A percentile compares a stretch with the other conserved stretches of the same genome.
Evolutionary conservation across 2,888 invertebrate genomes (phyloP).

Genomic region (Oscheius sp.): DNA sequence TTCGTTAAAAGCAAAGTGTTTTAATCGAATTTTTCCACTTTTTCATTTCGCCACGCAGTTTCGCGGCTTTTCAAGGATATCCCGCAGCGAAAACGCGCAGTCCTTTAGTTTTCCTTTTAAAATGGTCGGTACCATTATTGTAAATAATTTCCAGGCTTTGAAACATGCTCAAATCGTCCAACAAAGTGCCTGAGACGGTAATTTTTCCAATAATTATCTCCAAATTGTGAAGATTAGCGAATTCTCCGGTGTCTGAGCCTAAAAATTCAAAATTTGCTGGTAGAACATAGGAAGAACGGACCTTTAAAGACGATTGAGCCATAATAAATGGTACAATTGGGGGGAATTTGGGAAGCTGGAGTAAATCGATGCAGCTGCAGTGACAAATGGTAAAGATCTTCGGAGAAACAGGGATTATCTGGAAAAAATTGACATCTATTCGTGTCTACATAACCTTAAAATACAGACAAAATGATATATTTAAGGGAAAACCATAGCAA

Average conservation of each 20-base stretch:
- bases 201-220: slow-evolving; percentile 10
- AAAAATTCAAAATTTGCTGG: background rate
- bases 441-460: too few relatives aligned
- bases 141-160: slow-evolving; percentile 6
- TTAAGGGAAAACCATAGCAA: too few relatives aligned
- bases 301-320: background rate
- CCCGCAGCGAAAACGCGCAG: too few relatives aligned
- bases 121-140: background rate
- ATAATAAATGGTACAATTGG: slow-evolving; percentile 1
- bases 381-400: background rate
- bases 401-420: slow-evolving; percentile 3
- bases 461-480: too few relatives aligned
- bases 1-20: too few relatives aligned
- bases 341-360: background rate
- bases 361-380: background rate
- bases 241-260: background rate
- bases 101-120: too few relatives aligned
- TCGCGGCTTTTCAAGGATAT: too few relatives aligned
- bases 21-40: too few relatives aligned
- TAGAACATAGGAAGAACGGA: background rate
- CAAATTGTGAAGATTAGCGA: background rate
- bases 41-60: too few relatives aligned
- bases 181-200: background rate
- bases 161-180: background rate
- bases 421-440: background rate